Base-by-base conservation (phyloP, 2,113 vertebrate genomes). In the Galemys pyrenaicus region DNA sequence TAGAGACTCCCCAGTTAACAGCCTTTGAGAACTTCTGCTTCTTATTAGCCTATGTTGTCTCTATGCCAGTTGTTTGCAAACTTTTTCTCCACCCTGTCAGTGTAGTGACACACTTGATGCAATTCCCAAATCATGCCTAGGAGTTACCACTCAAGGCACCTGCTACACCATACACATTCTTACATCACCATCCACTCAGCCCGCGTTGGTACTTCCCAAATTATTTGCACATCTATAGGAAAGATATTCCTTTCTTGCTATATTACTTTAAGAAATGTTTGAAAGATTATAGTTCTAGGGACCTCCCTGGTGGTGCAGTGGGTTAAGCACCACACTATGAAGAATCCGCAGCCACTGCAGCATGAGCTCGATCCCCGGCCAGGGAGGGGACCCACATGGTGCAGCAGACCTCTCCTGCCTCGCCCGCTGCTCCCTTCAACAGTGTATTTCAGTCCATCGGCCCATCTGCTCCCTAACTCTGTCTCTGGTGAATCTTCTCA, bases 1-100 rank as follows among this genome's bases (percentile, higher is more conserved):
- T 7, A 0, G 0, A 39, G n/a, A 44, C 13, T 8, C 65, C 37
- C 54, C 6, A 56, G 20, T 22, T 54, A 54, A 54, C 19, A 20
- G 51, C 20, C 51, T 54, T 54, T 54, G 2, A 54, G 17, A 1
- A 22, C 54, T 22, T 17, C 54, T 56, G 19, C 54, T 56, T 22
- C 54, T 74, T 32, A 13, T 32, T 56, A 41, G 68, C 44, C 37
- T 54, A 19, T 11, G 46, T 22, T 10, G 30, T 39, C 56, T 78
- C 39, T 74, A 20, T 28, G n/a, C 30, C 28, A 64, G 28, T 5
- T 56, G 49, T 68, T 70, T 32, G 46, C 49, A 88, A 71, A 58
- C 32, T 30, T 74, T 78, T 24, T 35, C 58, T 70, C 37, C 28
- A 11, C 49, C 35, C 11, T 37, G 26, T 56, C 17, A 26, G 13